phyloP scores from a whole-genome alignment of 2,888 invertebrate species.

The Fragum whitleyi region DNA sequence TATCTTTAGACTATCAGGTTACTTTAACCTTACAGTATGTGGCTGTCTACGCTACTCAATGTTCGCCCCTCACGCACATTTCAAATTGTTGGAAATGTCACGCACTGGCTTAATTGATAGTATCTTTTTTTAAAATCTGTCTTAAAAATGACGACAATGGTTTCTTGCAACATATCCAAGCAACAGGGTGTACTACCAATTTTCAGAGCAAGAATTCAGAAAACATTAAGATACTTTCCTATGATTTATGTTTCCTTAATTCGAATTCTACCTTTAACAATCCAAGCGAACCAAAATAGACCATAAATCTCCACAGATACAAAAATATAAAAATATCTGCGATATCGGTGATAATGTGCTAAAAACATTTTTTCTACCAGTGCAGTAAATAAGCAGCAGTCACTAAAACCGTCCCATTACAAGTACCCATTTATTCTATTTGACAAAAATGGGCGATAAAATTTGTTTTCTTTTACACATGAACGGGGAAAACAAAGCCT shows the following conservation, averaged over 20 bases:
- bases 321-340: slow-evolving; percentile 7
- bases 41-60: too few species aligned
- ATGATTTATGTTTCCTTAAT: slow-evolving; percentile 19
- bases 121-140: too few species aligned
- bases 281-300: slow-evolving; percentile 7
- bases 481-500: slow-evolving; percentile 62
- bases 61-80: too few species aligned
- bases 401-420: slow-evolving; percentile 18
- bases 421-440: slow-evolving; percentile 58
- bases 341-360: slow-evolving; percentile 14
- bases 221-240: too few species aligned
- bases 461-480: slow-evolving; percentile 67
- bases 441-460: slow-evolving; percentile 71
- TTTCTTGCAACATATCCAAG: too few species aligned
- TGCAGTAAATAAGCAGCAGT: slow-evolving; percentile 23
- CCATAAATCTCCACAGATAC: slow-evolving; percentile 13
- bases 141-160: too few species aligned
- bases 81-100: too few species aligned
- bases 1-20: too few species aligned
- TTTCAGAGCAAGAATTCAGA: too few species aligned
- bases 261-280: slow-evolving; percentile 1
- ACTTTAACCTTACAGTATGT: too few species aligned
- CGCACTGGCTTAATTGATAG: too few species aligned
- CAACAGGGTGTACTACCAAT: too few species aligned
- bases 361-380: not conserved